Percentiles rank a stretch among this genome's conserved stretches.
These are phyloP conservation scores for Enhydra lutris DNA, from an alignment of 2,113 vertebrate species.

Conservation along the genomic window DNA sequence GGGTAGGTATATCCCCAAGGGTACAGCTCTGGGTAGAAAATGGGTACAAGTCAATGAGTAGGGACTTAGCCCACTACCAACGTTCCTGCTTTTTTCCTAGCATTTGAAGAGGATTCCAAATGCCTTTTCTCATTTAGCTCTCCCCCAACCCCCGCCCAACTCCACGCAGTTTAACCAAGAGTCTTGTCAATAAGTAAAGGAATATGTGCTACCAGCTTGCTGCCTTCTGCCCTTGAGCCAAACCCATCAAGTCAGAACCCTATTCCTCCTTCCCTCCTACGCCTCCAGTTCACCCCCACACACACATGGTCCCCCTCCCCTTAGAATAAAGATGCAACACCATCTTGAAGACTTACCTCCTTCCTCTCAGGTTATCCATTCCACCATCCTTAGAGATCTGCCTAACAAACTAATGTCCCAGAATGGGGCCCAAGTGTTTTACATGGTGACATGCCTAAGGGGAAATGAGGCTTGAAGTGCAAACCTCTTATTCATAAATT, in stretches of 20 bases:
- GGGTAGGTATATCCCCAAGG: background rate
- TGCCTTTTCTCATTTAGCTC: background rate
- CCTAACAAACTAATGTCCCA: constrained; percentile 34
- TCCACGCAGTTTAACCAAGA: background rate
- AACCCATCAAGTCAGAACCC: background rate
- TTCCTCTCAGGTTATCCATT: background rate
- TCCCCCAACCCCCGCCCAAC: background rate
- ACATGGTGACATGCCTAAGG: background rate
- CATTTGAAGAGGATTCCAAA: background rate
- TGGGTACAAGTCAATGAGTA: background rate
- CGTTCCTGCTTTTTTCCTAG: background rate
- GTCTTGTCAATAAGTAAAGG: background rate
- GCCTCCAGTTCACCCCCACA: background rate
- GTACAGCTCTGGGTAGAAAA: background rate
- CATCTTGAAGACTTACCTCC: background rate
- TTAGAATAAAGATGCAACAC: background rate
- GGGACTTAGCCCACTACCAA: background rate
- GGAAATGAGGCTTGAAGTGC: constrained; percentile 39
- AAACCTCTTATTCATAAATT: constrained; percentile 55
- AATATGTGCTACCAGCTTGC: background rate
- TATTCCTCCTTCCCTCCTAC: background rate
- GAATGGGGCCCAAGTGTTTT: background rate
- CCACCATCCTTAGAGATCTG: background rate
- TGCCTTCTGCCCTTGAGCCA: background rate
- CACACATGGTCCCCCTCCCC: background rate